phyloP scores from a whole-genome alignment of 2,797 vertebrate genomes.

The Platyrinchus mystaceus region DNA sequence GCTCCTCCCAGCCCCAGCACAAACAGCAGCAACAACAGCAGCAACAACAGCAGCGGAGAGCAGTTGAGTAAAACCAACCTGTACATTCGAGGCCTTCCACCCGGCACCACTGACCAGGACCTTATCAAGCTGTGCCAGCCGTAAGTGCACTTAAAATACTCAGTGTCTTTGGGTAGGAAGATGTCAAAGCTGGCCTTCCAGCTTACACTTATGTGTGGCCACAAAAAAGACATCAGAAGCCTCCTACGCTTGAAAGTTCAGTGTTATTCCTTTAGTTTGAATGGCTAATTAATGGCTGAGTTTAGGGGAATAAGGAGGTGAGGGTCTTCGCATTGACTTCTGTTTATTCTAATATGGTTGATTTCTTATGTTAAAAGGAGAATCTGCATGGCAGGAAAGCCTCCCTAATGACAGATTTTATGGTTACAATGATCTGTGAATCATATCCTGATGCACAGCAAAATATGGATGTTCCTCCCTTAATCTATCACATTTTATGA shows the following conservation, averaged over 20 bases:
- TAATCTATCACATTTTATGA: neutral
- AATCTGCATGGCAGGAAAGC: neutral
- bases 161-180: neutral
- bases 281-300: neutral
- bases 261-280: neutral
- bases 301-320: neutral
- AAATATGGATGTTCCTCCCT: neutral
- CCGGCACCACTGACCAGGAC: constrained; percentile 97
- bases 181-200: neutral
- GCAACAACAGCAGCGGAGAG: constrained; percentile 91
- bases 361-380: neutral
- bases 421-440: neutral
- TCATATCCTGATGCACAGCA: neutral
- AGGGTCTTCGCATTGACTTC: neutral
- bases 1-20: constrained; percentile 98
- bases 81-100: constrained; percentile 96
- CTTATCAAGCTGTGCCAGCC: constrained; percentile 98
- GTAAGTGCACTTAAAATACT: constrained; percentile 80
- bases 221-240: neutral
- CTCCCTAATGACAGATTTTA: neutral
- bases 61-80: constrained; percentile 99
- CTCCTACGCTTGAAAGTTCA: neutral
- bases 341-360: neutral
- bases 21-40: constrained; percentile 90
- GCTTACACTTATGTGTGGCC: neutral